Percentiles rank a stretch among this genome's conserved stretches.
These are phyloP conservation scores for Colistium nudipinnis DNA, from an alignment of 2,113 vertebrate genomes.

Conservation along the genomic window DNA sequence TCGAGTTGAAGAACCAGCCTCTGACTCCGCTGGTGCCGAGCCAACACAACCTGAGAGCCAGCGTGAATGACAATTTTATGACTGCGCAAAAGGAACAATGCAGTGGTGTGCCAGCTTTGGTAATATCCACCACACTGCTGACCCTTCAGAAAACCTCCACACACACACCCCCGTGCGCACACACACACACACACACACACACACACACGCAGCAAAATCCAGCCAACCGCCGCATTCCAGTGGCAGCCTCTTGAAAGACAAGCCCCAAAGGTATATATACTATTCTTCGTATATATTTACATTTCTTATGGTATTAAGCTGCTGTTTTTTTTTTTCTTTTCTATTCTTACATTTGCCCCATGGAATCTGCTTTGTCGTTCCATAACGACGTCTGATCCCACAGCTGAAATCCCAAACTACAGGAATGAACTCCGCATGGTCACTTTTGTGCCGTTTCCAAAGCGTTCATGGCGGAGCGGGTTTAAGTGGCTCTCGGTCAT, in stretches of 20 bases:
- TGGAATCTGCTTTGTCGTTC: conserved; percentile 69
- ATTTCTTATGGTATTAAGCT: neutral
- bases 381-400: conserved; percentile 28
- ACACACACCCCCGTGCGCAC: neutral
- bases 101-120: neutral
- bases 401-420: conserved; percentile 31
- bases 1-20: conserved; percentile 8
- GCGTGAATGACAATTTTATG: conserved; percentile 20
- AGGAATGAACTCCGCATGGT: conserved; percentile 25
- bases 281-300: neutral
- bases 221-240: conserved; percentile 56
- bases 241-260: conserved; percentile 58
- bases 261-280: conserved; percentile 50
- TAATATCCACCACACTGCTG: conserved; percentile 33
- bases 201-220: neutral
- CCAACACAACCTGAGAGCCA: conserved; percentile 29
- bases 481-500: conserved; percentile 36
- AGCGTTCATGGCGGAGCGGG: conserved; percentile 39
- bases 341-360: conserved; percentile 60
- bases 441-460: conserved; percentile 33
- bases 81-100: conserved; percentile 37
- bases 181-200: neutral
- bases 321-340: conserved; percentile 25
- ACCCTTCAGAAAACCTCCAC: conserved; percentile 39
- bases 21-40: conserved; percentile 27